Conservation (phyloP, 2,797 vertebrate genomes). For the Iguana delicatissima region DNA sequence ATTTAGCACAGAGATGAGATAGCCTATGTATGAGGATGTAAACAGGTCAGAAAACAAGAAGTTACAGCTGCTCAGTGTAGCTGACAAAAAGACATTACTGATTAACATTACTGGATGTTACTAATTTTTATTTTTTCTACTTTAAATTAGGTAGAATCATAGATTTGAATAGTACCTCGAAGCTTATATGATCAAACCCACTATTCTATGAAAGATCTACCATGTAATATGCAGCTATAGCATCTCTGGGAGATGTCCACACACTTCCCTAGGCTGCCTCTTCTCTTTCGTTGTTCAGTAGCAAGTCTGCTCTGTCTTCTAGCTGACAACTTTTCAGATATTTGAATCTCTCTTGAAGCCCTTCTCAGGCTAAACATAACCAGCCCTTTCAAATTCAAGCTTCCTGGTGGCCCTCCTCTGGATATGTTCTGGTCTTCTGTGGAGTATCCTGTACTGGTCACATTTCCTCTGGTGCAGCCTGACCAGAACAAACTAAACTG, state of each 20-base stretch:
- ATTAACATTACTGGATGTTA: constrained; percentile 64
- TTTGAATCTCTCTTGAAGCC: not conserved
- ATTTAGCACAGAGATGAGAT: constrained; percentile 71
- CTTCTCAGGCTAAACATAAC: not conserved
- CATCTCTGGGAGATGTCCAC: not conserved
- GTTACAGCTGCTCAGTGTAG: constrained; percentile 44
- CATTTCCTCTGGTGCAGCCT: not conserved
- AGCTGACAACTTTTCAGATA: not conserved
- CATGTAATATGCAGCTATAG: not conserved
- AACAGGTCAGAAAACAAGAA: constrained; percentile 45
- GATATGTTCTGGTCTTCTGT: not conserved
- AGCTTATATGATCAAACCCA: not conserved
- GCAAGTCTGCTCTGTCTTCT: not conserved
- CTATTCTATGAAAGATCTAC: not conserved
- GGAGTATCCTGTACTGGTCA: not conserved
- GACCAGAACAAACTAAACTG: not conserved
- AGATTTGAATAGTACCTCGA: not conserved
- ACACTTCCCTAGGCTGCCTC: not conserved
- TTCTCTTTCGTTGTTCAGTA: not conserved
- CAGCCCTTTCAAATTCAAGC: not conserved
- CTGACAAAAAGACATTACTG: constrained; percentile 52
- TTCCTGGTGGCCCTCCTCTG: not conserved
- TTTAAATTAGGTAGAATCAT: not conserved
- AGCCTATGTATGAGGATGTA: constrained; percentile 61
- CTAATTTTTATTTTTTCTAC: constrained; percentile 41